Base-by-base conservation (phyloP, 1,140 invertebrate species). In the Ephestia elutella region DNA sequence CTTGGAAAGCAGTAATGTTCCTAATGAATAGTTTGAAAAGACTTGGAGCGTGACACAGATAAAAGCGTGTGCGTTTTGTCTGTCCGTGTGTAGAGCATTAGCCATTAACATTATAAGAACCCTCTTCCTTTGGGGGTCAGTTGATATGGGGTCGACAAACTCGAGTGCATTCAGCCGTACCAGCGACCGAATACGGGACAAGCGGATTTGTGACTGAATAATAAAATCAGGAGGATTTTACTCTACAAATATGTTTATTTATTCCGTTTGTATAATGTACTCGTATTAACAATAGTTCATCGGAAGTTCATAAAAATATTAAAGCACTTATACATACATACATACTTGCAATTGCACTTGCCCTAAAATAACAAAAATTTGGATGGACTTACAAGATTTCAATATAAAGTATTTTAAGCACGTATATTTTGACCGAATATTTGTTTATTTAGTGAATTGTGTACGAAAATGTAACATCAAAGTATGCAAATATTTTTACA, bases 91-190 rank as follows among this genome's bases (percentile, higher is more conserved):
- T 72, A 63, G 63, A 61, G 63, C 64, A 74, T 78, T 74, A 68
- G 66, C 65, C 60, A 78, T 79, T 76, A 80, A 69, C 70, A 75
- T 75, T 71, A 73, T 74, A 80, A 82, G 75, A 68, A 68, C 67
- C 69, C 71, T 78, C 66, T 73, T 79, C 73, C 71, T 71, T 71
- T 71, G 49, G 70, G 71, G 72, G 71, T 76, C 74, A 72, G 63
- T 70, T 70, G 67, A 72, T 62, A 60, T 63, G 67, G 63, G 80
- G 78, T 83, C 79, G 64, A 72, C 71, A 71, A 80, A 73, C 80
- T 75, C 63, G 59, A 70, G 69, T 68, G 78, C 78, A 75, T 68
- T 82, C 63, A 80, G 65, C 71, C 65, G 68, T 71, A 62, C 38
- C 15, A 15, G 38, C n/a, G 38, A 44, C 15, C 38, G 38, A 44